phyloP scores from a whole-genome alignment of 1,140 invertebrate species.

The Episyrphus balteatus region DNA sequence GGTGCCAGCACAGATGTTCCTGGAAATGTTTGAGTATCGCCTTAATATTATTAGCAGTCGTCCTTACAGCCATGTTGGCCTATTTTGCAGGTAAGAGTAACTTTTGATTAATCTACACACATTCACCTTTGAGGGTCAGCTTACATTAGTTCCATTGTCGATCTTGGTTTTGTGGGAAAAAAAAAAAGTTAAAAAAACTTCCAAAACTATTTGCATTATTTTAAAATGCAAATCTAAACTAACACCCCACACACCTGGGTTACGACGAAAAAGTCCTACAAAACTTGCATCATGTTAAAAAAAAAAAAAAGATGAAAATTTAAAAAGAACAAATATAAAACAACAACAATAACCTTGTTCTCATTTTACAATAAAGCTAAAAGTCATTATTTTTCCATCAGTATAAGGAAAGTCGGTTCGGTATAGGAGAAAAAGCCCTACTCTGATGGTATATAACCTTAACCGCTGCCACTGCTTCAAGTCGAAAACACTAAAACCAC shows the following conservation, averaged over 20 bases:
- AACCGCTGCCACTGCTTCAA: too few relatives aligned
- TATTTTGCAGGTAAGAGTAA: slow-evolving; percentile 82
- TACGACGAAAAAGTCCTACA: too few relatives aligned
- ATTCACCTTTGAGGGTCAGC: not conserved
- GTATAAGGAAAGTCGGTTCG: not conserved
- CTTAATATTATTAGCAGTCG: slow-evolving; percentile 77
- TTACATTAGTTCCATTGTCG: not conserved
- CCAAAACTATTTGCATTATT: not conserved
- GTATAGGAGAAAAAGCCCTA: not conserved
- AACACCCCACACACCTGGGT: slow-evolving; percentile 5
- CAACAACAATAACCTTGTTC: not conserved
- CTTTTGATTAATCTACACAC: too few relatives aligned
- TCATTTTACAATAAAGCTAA: not conserved
- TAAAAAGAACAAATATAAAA: not conserved
- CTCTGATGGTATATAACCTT: too few relatives aligned
- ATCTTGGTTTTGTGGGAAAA: too few relatives aligned
- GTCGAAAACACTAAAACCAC: too few relatives aligned
- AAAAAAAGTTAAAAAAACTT: too few relatives aligned
- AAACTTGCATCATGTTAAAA: too few relatives aligned
- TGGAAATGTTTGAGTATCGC: slow-evolving; percentile 91
- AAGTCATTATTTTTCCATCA: not conserved
- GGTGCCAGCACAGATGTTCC: slow-evolving; percentile 81
- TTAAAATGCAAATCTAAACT: slow-evolving; percentile 4
- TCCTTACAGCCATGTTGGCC: slow-evolving; percentile 78
- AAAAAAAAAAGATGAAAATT: too few relatives aligned